Conservation (phyloP, 1,140 invertebrate genomes). For the Drosophila novamexicana region DNA sequence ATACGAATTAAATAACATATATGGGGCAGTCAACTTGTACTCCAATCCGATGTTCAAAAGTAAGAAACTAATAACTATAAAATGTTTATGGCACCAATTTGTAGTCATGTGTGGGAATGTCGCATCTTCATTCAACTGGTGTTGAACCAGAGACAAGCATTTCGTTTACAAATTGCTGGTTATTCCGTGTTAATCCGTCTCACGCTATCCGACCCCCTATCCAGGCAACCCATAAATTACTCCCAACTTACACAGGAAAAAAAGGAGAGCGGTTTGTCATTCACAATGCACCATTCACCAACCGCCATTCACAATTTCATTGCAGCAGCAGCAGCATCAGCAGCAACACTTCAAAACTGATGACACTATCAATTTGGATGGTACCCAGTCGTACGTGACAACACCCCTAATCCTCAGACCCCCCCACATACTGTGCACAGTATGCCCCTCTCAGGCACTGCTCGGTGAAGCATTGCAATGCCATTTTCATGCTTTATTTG, state of each 20-base stretch:
- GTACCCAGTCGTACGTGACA: constrained; percentile 17
- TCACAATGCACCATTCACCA: background rate
- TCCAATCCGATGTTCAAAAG: background rate
- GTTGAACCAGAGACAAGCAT: background rate
- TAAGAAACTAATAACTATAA: background rate
- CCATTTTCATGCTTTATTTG: constrained; percentile 72
- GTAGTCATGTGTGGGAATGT: background rate
- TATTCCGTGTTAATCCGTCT: constrained; percentile 9
- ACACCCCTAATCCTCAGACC: constrained; percentile 11
- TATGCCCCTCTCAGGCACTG: background rate
- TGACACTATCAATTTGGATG: constrained; percentile 74
- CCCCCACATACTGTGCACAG: background rate
- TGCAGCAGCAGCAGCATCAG: constrained; percentile 3
- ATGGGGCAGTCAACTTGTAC: no score
- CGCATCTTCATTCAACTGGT: constrained; percentile 2
- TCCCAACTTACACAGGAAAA: background rate
- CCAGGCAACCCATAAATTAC: background rate
- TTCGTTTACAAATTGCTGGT: constrained; percentile 28
- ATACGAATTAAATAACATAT: no score
- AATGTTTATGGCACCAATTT: background rate
- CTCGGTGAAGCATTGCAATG: constrained; percentile 61
- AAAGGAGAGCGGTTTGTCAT: constrained; percentile 1
- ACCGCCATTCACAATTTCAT: background rate
- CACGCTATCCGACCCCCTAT: background rate
- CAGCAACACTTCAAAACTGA: constrained; percentile 68